phyloP scores from a whole-genome alignment of 1,140 invertebrate species.

The Onthophagus taurus region DNA sequence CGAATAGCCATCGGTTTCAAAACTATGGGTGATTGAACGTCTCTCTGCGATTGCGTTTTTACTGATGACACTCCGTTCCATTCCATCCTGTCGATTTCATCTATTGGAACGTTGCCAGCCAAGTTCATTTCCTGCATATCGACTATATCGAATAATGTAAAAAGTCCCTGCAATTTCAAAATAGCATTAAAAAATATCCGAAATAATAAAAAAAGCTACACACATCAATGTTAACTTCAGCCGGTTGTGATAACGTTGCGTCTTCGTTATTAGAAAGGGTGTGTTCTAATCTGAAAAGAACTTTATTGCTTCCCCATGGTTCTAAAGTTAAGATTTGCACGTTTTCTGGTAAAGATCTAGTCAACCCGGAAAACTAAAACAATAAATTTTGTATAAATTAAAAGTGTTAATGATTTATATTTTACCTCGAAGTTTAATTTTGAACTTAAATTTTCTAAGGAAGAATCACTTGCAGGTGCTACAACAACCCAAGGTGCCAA shows the following conservation, averaged over 20 bases:
- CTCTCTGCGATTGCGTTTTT: background rate
- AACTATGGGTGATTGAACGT: constrained; percentile 16
- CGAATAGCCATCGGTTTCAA: constrained; percentile 30
- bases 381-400: constrained; percentile 12
- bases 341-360: constrained; percentile 48
- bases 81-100: constrained; percentile 21
- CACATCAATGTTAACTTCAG: constrained; percentile 39
- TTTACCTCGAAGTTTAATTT: constrained; percentile 14
- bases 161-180: constrained; percentile 23
- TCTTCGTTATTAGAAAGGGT: constrained; percentile 59
- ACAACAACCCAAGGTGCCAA: constrained; percentile 22
- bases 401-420: constrained; percentile 6
- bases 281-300: constrained; percentile 65
- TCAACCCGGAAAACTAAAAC: constrained; percentile 41
- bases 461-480: background rate
- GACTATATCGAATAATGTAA: constrained; percentile 22
- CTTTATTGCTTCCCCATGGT: constrained; percentile 44
- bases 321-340: constrained; percentile 65
- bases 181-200: background rate
- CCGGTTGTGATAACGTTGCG: constrained; percentile 42
- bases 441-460: constrained; percentile 13
- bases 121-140: constrained; percentile 26
- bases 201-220: background rate
- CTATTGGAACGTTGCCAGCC: constrained; percentile 26
- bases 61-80: constrained; percentile 8